Evolutionary conservation across 1,140 invertebrate genomes (phyloP).

Genomic region (Drosophila bocqueti): DNA sequence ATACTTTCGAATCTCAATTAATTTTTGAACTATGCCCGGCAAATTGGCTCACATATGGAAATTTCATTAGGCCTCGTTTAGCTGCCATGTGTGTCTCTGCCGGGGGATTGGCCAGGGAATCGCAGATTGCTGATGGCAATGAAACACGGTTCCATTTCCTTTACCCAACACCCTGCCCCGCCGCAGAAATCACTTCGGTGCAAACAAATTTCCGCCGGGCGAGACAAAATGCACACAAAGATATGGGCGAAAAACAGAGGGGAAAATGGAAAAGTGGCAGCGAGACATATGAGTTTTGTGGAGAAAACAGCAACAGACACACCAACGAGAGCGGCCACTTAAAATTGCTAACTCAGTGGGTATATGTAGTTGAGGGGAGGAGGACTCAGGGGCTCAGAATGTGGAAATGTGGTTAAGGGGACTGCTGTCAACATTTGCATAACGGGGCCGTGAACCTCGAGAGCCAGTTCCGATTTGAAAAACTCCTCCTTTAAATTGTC

Average conservation of each 20-base stretch:
- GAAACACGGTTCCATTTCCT: slow-evolving; percentile 74
- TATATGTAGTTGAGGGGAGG: neutral
- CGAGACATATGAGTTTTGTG: slow-evolving; percentile 40
- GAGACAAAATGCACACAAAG: slow-evolving; percentile 52
- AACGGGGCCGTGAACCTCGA: slow-evolving; percentile 71
- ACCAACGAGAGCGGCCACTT: slow-evolving; percentile 54
- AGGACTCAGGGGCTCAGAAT: neutral
- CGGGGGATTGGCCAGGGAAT: slow-evolving; percentile 46
- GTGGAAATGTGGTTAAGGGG: slow-evolving; percentile 37
- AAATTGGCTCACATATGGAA: slow-evolving; percentile 58
- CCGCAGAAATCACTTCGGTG: slow-evolving; percentile 65
- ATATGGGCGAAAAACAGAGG: neutral
- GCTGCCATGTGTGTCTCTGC: slow-evolving; percentile 36
- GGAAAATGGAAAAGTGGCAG: slow-evolving; percentile 13
- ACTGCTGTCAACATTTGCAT: slow-evolving; percentile 70
- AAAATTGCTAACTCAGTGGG: slow-evolving; percentile 70
- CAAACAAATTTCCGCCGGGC: slow-evolving; percentile 78
- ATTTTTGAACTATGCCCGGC: slow-evolving; percentile 24
- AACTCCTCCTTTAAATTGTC: slow-evolving; percentile 33
- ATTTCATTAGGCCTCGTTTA: slow-evolving; percentile 71
- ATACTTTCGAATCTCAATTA: slow-evolving; percentile 30
- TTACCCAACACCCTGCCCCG: neutral
- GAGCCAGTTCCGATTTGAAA: slow-evolving; percentile 20
- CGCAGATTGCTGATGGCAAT: slow-evolving; percentile 47
- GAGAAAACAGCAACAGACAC: slow-evolving; percentile 46